A percentile compares a stretch with the other conserved stretches of the same genome.
These are phyloP conservation scores for Spatula clypeata DNA, from an alignment of 2,797 vertebrate species.

Conservation along the genomic window DNA sequence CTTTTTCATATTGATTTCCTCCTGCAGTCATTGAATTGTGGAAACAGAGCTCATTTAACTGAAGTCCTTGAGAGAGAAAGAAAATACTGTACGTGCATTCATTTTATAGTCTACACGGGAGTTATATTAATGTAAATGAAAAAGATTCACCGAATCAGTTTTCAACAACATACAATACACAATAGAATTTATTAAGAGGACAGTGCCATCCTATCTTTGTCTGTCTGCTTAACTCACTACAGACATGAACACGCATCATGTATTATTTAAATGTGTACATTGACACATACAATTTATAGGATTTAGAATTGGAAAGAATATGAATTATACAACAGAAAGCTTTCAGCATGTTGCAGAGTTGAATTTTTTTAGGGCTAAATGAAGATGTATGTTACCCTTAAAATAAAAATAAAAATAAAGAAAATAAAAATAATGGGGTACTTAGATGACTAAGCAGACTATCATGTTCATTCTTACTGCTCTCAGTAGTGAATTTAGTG, in stretches of 20 bases:
- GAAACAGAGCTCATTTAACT: not conserved
- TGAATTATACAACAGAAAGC: not conserved
- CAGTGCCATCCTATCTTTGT: not conserved
- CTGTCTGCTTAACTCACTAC: not conserved
- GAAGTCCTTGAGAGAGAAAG: not conserved
- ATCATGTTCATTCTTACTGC: not conserved
- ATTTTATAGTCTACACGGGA: not conserved
- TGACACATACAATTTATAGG: not conserved
- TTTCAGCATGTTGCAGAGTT: not conserved
- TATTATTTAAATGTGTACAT: slow-evolving; percentile 21
- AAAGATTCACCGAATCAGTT: not conserved
- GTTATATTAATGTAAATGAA: not conserved
- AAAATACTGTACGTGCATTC: not conserved
- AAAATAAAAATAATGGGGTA: not conserved
- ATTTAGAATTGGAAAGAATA: not conserved
- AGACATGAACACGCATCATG: not conserved
- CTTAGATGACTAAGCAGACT: not conserved
- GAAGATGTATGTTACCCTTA: not conserved
- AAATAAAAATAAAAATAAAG: not conserved
- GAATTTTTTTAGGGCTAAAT: not conserved
- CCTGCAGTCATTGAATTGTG: not conserved
- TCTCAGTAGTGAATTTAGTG: not conserved
- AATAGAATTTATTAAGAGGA: not conserved
- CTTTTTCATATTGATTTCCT: not conserved
- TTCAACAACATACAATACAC: not conserved